phyloP scores from a whole-genome alignment of 2,888 invertebrate genomes.

The Yponomeuta cagnagella region DNA sequence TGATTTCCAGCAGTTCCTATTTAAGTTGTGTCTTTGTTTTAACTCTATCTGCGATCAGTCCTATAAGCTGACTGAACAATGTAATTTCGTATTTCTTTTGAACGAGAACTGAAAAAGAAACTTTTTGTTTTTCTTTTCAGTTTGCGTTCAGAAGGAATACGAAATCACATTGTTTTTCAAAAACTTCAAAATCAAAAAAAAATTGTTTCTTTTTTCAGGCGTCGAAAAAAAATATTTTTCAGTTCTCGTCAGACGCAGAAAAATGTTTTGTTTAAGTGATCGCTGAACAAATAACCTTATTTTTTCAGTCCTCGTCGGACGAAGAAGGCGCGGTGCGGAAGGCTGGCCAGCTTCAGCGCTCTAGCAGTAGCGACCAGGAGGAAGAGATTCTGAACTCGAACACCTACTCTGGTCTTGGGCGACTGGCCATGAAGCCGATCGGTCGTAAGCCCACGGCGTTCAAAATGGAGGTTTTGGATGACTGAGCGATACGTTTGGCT shows the following conservation, averaged over 20 bases:
- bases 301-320: constrained; percentile 48
- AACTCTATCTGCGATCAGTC: no score
- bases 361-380: constrained; percentile 60
- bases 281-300: constrained; percentile 12
- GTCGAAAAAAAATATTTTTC: no score
- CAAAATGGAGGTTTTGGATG: constrained; percentile 63
- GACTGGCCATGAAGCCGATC: constrained; percentile 62
- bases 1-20: no score
- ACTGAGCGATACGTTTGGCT: constrained; percentile 28
- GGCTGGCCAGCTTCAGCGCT: constrained; percentile 51
- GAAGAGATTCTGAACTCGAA: constrained; percentile 52
- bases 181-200: no score
- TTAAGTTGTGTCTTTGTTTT: no score
- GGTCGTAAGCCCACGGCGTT: constrained; percentile 51
- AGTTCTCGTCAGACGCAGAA: neutral
- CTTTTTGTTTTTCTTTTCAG: no score
- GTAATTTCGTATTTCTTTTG: no score
- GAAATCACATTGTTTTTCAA: no score
- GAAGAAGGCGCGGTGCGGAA: constrained; percentile 50
- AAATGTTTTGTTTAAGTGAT: neutral
- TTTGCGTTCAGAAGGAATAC: no score
- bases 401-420: constrained; percentile 32
- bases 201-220: no score
- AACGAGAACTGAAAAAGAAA: no score
- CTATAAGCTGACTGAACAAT: no score